Evolutionary conservation across 1,140 invertebrate genomes (phyloP).

Genomic region (Megalopta genalis): DNA sequence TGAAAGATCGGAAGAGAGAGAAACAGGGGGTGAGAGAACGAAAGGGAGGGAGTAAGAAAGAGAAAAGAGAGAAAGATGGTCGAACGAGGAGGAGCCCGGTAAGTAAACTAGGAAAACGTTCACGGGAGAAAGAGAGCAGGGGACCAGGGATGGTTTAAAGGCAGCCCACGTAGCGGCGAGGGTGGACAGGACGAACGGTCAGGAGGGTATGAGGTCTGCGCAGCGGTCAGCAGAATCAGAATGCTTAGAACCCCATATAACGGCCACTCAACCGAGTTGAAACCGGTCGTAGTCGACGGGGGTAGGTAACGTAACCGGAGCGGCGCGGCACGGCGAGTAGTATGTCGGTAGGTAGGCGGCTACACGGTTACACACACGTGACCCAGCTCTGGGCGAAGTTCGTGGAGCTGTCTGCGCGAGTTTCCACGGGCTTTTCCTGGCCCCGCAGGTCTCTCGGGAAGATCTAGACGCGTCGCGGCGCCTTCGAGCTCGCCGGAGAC

Average conservation of each 20-base stretch:
- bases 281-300: constrained; percentile 45
- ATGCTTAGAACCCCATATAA: constrained; percentile 75
- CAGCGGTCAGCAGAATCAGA: constrained; percentile 75
- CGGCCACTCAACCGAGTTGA: constrained; percentile 69
- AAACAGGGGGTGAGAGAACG: no score
- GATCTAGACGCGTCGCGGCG: constrained; percentile 47
- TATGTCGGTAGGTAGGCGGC: constrained; percentile 23
- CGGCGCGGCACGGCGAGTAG: no score
- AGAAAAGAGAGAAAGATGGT: not conserved
- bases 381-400: constrained; percentile 18
- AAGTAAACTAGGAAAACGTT: constrained; percentile 25
- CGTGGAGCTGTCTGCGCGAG: constrained; percentile 45
- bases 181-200: constrained; percentile 39
- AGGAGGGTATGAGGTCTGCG: constrained; percentile 35
- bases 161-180: constrained; percentile 64
- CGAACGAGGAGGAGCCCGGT: constrained; percentile 24
- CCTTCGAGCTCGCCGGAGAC: not conserved
- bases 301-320: no score
- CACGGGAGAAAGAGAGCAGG: constrained; percentile 32
- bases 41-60: no score
- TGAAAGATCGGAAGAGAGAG: no score
- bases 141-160: constrained; percentile 67
- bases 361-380: constrained; percentile 44
- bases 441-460: constrained; percentile 28
- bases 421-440: constrained; percentile 49